These are phyloP conservation scores for Plebejus argus DNA, from an alignment of 2,888 invertebrate genomes.

Conservation along the genomic window DNA sequence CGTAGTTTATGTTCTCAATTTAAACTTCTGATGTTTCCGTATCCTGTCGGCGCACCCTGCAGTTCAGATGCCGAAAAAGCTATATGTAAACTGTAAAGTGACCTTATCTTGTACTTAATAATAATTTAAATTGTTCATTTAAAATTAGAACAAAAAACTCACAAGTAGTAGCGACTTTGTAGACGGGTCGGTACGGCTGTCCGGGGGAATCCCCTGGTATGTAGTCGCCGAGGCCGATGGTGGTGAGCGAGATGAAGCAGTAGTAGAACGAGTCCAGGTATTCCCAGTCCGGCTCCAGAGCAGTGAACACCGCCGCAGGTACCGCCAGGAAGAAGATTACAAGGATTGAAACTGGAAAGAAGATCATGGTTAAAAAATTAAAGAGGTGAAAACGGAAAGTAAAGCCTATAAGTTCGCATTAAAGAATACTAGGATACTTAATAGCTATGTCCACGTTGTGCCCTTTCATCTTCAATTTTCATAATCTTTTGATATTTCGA, in stretches of 20 bases:
- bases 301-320: conserved; percentile 88
- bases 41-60: no score
- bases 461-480: no score
- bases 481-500: no score
- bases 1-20: no score
- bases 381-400: neutral
- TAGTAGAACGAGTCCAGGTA: conserved; percentile 94
- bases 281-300: conserved; percentile 90
- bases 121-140: no score
- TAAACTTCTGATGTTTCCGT: no score
- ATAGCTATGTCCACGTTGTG: no score
- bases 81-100: no score
- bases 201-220: conserved; percentile 91
- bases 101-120: no score
- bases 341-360: conserved; percentile 73
- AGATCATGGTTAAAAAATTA: conserved; percentile 4
- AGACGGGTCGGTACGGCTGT: conserved; percentile 88
- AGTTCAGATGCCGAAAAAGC: no score
- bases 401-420: no score
- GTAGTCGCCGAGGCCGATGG: conserved; percentile 94
- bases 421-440: no score
- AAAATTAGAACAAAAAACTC: conserved; percentile 54
- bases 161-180: conserved; percentile 91
- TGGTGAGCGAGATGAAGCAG: conserved; percentile 94
- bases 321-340: conserved; percentile 85